Conservation (phyloP, 2,888 invertebrate species). For the Mesoligia furuncula region DNA sequence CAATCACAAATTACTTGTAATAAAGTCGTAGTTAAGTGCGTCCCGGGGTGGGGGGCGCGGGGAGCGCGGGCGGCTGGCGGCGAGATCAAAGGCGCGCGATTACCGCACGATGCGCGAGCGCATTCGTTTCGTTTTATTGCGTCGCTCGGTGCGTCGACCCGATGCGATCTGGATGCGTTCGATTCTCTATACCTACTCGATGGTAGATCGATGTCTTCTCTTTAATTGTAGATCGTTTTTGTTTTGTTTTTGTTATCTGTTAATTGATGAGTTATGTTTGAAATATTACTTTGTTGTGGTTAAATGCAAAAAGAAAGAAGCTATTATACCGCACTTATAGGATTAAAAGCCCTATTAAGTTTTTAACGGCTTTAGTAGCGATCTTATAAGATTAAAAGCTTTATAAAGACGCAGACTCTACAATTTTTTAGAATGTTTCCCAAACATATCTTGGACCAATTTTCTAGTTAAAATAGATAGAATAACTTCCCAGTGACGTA, state of each 20-base stretch:
- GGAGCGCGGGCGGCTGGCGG: slow-evolving; percentile 67
- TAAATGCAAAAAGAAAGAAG: background rate
- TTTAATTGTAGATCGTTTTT: slow-evolving; percentile 48
- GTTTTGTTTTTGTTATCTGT: slow-evolving; percentile 41
- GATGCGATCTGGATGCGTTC: slow-evolving; percentile 65
- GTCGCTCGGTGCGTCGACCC: slow-evolving; percentile 75
- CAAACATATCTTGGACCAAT: background rate
- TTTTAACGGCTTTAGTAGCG: background rate
- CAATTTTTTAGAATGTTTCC: background rate
- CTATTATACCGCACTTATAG: background rate
- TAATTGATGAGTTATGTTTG: slow-evolving; percentile 39
- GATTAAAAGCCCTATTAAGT: background rate
- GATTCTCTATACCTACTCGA: slow-evolving; percentile 62
- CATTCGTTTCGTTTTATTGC: slow-evolving; percentile 73
- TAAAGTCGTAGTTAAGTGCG: slow-evolving; percentile 74
- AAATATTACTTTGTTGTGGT: slow-evolving; percentile 9
- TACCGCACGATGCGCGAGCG: slow-evolving; percentile 82
- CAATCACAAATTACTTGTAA: slow-evolving; percentile 79
- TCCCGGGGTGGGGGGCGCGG: slow-evolving; percentile 28
- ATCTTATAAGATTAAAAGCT: slow-evolving; percentile 7
- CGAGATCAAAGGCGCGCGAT: slow-evolving; percentile 83
- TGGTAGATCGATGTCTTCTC: slow-evolving; percentile 58
- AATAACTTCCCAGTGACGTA: slow-evolving; percentile 8
- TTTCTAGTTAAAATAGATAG: slow-evolving; percentile 10
- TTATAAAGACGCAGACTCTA: background rate